Evolutionary conservation across 2,113 vertebrate genomes (phyloP), one percentile per base, ranked within the genome.

Genomic region (Cochlearius cochlearius): DNA sequence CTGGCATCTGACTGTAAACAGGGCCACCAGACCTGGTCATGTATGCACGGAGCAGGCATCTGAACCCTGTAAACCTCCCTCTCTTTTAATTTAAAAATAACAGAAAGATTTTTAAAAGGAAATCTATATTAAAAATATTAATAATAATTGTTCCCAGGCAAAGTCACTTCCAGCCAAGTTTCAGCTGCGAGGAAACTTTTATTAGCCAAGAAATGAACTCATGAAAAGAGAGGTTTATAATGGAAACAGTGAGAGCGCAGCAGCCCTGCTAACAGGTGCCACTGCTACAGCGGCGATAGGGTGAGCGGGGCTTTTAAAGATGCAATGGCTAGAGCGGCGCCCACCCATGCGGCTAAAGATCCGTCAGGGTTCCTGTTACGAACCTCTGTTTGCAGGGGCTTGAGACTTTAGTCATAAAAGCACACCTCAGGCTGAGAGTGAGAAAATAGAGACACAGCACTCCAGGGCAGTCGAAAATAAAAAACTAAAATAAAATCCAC

Each of bases 261-360:
- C 67, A 88, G 78, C 49, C 14, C 32, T 49, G 60, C 71, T 88
- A 80, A 79, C 95, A 97, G 92, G 96, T 97, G 96, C 79, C 90
- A 69, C 79, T 76, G 66, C 45, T 87, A 73, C n/a, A 55, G 71
- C 62, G 86, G 49, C 32, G 82, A 72, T 29, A 81, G 47, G 21
- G 38, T 84, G 68, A 86, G 41, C 36, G 72, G 74, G 53, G n/a
- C 34, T 87, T 89, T 82, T 43, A 92, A 87, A 95, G 95, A 76
- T 36, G 39, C 34, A 79, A 41, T 41, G 82, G 11, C 30, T 47
- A 43, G 36, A 55, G 55, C 62, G 88, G 29, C 2, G 88, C 90
- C 96, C 94, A 97, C 94, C 96, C 96, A 94, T 60, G 90, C 58
- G 82, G 92, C 86, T 74, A 47, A 87, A 82, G 86, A 73, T 84